Conservation (phyloP, 2,113 vertebrate species). For the Globicephala melas region DNA sequence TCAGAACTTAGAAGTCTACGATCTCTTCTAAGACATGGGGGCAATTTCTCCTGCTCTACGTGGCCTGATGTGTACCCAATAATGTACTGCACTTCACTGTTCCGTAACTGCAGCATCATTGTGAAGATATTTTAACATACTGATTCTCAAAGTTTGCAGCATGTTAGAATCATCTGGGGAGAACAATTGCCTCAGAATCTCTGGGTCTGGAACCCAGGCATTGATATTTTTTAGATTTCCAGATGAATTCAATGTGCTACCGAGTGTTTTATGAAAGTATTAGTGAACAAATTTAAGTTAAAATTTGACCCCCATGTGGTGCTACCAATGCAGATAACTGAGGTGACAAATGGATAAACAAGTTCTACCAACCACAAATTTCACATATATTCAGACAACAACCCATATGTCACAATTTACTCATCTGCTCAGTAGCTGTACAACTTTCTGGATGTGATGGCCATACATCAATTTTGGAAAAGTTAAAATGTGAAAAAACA, state of each 20-base stretch:
- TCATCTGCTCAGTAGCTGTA: not conserved
- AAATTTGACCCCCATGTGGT: not conserved
- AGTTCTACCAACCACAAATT: not conserved
- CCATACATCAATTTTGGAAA: not conserved
- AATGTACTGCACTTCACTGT: not conserved
- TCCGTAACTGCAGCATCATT: not conserved
- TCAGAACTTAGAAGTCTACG: not conserved
- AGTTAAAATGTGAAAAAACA: constrained; percentile 2
- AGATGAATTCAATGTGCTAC: not conserved
- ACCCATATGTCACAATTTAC: not conserved
- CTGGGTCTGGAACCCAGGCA: not conserved
- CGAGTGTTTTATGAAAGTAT: constrained; percentile 25
- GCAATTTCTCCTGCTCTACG: not conserved
- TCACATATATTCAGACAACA: not conserved
- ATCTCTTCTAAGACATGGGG: not conserved
- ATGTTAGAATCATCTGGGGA: not conserved
- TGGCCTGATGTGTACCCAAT: not conserved
- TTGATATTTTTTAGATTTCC: not conserved
- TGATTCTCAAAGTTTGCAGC: not conserved
- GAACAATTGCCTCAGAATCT: not conserved
- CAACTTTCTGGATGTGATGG: not conserved
- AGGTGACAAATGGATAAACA: not conserved
- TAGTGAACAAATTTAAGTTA: constrained; percentile 19
- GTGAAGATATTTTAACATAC: not conserved
- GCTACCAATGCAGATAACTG: not conserved